Evolutionary conservation across 1,140 invertebrate species (phyloP).

Genomic region (Drosophila nasuta): DNA sequence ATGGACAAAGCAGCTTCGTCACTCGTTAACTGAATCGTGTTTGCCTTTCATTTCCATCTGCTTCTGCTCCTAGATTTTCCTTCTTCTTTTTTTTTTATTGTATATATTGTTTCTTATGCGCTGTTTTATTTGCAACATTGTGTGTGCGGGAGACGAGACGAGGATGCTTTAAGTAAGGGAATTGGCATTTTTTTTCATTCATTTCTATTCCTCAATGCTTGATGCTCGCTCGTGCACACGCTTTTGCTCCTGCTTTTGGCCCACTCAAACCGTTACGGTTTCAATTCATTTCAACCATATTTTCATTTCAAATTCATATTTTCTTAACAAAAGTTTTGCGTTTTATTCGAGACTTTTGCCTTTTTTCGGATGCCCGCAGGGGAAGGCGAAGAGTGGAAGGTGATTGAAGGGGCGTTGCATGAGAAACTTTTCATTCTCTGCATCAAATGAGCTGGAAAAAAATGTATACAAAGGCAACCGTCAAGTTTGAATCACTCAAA

Average conservation of each 20-base stretch:
- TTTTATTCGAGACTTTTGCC: slow-evolving; percentile 66
- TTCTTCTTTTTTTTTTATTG: slow-evolving; percentile 63
- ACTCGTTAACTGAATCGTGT: slow-evolving; percentile 82
- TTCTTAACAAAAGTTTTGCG: slow-evolving; percentile 81
- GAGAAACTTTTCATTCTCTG: slow-evolving; percentile 80
- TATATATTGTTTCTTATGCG: slow-evolving; percentile 82
- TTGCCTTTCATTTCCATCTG: slow-evolving; percentile 82
- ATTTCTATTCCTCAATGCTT: neutral
- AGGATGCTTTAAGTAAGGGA: neutral
- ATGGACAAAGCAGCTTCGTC: slow-evolving; percentile 71
- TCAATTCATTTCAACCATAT: slow-evolving; percentile 83
- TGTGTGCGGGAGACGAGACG: slow-evolving; percentile 23
- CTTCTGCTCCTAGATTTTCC: neutral
- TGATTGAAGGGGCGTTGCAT: slow-evolving; percentile 30
- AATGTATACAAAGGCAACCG: slow-evolving; percentile 80
- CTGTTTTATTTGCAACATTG: slow-evolving; percentile 82
- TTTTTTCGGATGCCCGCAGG: slow-evolving; percentile 17
- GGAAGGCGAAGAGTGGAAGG: neutral
- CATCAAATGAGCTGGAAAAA: slow-evolving; percentile 81
- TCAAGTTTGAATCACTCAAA: slow-evolving; percentile 83
- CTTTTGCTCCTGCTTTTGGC: slow-evolving; percentile 47
- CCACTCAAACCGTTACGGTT: slow-evolving; percentile 75
- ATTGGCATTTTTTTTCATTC: slow-evolving; percentile 59
- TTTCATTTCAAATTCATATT: slow-evolving; percentile 84
- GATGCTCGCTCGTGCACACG: slow-evolving; percentile 75